phyloP scores from a whole-genome alignment of 2,113 vertebrate species.

The Zosterops borbonicus region DNA sequence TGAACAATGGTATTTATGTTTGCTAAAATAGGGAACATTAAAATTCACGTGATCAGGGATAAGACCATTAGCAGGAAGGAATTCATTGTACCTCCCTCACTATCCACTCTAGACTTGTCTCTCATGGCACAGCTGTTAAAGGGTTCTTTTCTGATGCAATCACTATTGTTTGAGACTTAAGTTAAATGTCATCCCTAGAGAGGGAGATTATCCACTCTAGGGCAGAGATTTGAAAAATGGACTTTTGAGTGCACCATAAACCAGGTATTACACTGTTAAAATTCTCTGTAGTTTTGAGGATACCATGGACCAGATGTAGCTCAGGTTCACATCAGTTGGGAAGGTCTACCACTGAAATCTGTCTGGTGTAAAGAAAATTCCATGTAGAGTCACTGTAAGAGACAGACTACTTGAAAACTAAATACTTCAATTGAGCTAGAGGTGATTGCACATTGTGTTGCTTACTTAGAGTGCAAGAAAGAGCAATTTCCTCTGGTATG shows the following conservation, averaged over 20 bases:
- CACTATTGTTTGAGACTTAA: neutral
- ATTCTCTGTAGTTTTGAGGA: neutral
- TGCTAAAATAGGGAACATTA: constrained; percentile 38
- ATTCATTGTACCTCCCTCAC: neutral
- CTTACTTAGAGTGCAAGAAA: neutral
- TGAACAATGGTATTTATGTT: constrained; percentile 60
- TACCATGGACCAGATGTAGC: neutral
- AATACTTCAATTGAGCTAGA: neutral
- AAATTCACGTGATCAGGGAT: neutral
- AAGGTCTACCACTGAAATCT: neutral
- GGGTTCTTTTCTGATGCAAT: neutral
- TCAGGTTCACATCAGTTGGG: neutral
- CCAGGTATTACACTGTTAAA: neutral
- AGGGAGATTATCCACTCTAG: neutral
- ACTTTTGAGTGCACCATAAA: neutral
- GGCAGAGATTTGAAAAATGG: neutral
- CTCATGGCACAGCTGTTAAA: neutral
- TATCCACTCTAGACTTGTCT: neutral
- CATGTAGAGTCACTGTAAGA: neutral
- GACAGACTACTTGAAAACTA: neutral
- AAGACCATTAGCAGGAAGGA: neutral
- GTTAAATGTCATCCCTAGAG: neutral
- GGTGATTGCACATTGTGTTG: neutral
- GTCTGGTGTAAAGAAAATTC: neutral
- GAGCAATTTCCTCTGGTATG: neutral